Percentiles rank a stretch among this genome's conserved stretches.
Evolutionary conservation across 2,113 vertebrate species (phyloP).

Genomic region (Haemorhous mexicanus): DNA sequence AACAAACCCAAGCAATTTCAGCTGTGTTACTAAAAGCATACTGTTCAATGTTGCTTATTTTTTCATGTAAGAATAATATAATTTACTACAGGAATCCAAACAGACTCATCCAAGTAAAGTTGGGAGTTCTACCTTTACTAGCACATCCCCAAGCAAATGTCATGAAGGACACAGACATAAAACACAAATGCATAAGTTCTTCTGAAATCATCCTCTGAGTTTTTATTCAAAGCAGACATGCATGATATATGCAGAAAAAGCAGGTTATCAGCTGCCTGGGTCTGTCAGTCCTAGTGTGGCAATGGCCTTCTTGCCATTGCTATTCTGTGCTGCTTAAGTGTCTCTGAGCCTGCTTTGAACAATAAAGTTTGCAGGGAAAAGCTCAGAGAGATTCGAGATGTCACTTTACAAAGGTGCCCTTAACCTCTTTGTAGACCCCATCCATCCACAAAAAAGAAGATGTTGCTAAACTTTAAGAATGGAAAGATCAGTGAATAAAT

Average conservation of each 20-base stretch:
- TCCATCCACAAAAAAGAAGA: neutral
- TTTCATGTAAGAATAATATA: neutral
- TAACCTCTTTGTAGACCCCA: neutral
- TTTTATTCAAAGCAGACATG: neutral
- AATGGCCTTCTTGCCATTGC: neutral
- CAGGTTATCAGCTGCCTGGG: neutral
- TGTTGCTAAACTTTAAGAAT: conserved; percentile 16
- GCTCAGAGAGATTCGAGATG: neutral
- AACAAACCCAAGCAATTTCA: neutral
- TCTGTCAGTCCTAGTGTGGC: neutral
- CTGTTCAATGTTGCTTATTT: neutral
- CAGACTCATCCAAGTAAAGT: neutral
- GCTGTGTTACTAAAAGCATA: neutral
- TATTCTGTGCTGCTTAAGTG: neutral
- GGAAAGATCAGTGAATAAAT: conserved; percentile 41
- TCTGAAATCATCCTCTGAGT: neutral
- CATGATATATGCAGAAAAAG: neutral
- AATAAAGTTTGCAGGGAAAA: neutral
- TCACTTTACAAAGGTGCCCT: neutral
- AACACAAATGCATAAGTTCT: neutral
- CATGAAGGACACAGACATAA: neutral
- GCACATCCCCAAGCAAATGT: neutral
- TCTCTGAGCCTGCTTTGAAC: neutral
- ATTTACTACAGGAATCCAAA: neutral
- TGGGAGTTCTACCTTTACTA: neutral